Evolutionary conservation across 2,113 vertebrate genomes (phyloP), one percentile per base, ranked within the genome.

Genomic region (Hiodon alosoides): DNA sequence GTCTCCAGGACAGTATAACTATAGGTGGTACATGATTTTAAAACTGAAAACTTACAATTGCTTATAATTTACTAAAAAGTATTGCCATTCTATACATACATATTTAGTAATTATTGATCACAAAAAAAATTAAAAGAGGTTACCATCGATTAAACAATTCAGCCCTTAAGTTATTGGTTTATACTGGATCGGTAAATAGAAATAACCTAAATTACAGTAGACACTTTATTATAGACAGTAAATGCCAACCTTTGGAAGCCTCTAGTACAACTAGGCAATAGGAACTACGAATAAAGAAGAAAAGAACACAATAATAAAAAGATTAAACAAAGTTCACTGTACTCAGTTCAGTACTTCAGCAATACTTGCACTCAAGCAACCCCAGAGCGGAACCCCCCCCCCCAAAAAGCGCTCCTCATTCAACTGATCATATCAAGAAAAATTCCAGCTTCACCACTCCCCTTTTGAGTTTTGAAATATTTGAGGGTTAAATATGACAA

Each of bases 121-220:
- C 48, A 46, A 55, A 57, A 17, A 70, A 5, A 73, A n/a, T 53
- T 53, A 16, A 65, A 61, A 73, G 60, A 50, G 50, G 60, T 50
- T 16, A 61, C 47, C 8, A 71, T 31, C 31, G 31, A 31, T 31
- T 31, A 31, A 31, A 31, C 1, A 31, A 31, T 47, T 50, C n/a
- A 76, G 68, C 59, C 71, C 75, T 76, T 70, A 62, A 55, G 46
- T 59, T 65, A 10, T 55, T 52, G 1, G 47, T 31, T 50, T 51
- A 46, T 17, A 55, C 3, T 62, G 10, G 50, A 48, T 4, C n/a
- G 31, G 51, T 76, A 67, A 71, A 68, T 76, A 76, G 75, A 71
- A 64, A 54, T 7, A 62, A 54, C 53, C 31, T 69, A 2, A 75
- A 59, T 68, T 70, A 76, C 74, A 76, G 74, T 76, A 76, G 74